A percentile compares a stretch with the other conserved stretches of the same genome.
Conservation (phyloP, 2,113 vertebrate species). For the Oceanodroma tethys region DNA sequence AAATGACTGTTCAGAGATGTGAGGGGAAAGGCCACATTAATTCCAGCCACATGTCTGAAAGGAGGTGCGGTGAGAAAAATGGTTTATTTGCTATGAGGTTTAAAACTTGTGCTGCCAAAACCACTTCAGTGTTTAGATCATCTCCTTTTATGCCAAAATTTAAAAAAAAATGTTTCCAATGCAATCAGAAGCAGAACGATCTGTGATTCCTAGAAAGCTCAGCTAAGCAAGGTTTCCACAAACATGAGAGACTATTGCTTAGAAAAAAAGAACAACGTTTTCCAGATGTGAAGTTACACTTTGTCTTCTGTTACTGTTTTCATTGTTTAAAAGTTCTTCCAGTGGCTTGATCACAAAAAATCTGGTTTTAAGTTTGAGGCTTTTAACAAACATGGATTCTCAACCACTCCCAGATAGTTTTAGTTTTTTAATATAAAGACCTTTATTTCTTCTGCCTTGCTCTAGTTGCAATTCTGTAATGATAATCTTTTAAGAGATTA, state of each 20-base stretch:
- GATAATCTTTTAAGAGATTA: background rate
- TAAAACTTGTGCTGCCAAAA: background rate
- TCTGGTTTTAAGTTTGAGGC: background rate
- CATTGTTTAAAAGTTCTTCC: background rate
- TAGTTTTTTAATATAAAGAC: background rate
- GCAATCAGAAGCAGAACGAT: background rate
- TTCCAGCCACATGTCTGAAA: background rate
- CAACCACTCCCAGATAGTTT: background rate
- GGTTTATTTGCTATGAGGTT: background rate
- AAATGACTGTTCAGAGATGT: background rate
- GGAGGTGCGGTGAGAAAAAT: background rate
- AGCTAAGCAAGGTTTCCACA: background rate
- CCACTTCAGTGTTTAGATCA: background rate
- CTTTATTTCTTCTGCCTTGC: background rate
- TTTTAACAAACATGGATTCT: background rate
- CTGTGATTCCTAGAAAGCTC: conserved; percentile 19
- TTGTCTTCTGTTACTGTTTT: background rate
- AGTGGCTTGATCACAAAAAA: background rate
- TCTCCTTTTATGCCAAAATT: background rate
- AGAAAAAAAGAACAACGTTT: background rate
- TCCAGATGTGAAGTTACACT: background rate
- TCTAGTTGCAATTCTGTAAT: background rate
- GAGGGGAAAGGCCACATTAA: background rate
- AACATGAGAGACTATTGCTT: background rate
- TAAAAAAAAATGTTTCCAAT: background rate